These are phyloP conservation scores for Rhimphoctona megacephalus DNA, from an alignment of 2,888 invertebrate species.

Conservation along the genomic window DNA sequence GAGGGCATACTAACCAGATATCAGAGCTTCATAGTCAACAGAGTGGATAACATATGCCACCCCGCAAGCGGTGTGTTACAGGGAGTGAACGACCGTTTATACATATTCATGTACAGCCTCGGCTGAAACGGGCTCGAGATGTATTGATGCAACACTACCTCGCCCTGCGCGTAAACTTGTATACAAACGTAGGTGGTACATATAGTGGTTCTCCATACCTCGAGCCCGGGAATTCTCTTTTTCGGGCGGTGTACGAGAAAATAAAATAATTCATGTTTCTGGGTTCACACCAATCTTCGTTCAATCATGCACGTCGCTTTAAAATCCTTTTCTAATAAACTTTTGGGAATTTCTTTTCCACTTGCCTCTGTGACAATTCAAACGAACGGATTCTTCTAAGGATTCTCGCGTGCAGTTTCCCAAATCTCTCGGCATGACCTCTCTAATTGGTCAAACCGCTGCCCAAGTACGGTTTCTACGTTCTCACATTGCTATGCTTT, in stretches of 20 bases:
- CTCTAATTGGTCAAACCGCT: not conserved
- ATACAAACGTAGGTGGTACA: not conserved
- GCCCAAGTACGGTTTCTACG: not conserved
- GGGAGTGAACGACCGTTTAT: conserved; percentile 4
- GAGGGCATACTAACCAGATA: conserved; percentile 53
- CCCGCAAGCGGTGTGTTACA: conserved; percentile 13
- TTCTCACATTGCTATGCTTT: not conserved
- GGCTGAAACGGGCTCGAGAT: not conserved
- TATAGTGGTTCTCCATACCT: not conserved
- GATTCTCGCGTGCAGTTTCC: not conserved
- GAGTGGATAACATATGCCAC: conserved; percentile 69
- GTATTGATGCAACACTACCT: not conserved
- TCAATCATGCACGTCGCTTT: not conserved
- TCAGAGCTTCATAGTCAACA: conserved; percentile 67
- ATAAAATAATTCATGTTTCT: conserved; percentile 7
- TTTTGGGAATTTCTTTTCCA: not conserved
- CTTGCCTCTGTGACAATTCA: not conserved
- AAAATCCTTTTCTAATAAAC: not conserved
- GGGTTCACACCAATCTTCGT: not conserved
- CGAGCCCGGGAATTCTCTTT: not conserved
- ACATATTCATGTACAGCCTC: conserved; percentile 64
- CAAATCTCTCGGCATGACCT: not conserved
- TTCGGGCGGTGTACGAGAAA: not conserved
- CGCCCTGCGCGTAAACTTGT: not conserved
- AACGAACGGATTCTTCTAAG: no score